Conservation (phyloP, 2,113 vertebrate genomes). For the Daphoenositta chrysoptera region DNA sequence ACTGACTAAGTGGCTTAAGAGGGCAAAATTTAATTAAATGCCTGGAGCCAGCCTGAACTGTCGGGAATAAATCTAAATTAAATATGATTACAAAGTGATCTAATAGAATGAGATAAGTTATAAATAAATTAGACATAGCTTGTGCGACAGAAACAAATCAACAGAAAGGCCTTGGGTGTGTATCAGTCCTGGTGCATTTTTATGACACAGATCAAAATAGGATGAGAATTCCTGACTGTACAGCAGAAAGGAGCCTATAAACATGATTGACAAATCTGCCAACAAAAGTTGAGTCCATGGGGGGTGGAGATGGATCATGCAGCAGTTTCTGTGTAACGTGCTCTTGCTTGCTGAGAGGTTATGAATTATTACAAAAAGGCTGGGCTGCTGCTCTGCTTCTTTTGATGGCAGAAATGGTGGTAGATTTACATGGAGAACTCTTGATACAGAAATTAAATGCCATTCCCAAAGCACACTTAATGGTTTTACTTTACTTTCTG, state of each 20-base stretch:
- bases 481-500: not conserved
- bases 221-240: conserved; percentile 33
- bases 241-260: conserved; percentile 11
- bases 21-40: conserved; percentile 68
- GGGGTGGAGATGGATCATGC: not conserved
- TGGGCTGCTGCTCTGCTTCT: not conserved
- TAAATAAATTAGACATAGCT: conserved; percentile 50
- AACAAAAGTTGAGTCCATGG: conserved; percentile 21
- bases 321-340: not conserved
- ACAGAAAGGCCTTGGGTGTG: conserved; percentile 34
- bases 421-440: not conserved
- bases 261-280: conserved; percentile 59
- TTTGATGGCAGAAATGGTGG: not conserved
- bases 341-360: not conserved
- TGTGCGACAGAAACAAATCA: conserved; percentile 32
- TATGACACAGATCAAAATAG: conserved; percentile 50
- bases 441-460: not conserved
- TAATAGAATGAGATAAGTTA: conserved; percentile 66
- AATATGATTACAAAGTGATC: conserved; percentile 65
- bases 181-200: conserved; percentile 32
- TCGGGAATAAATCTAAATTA: conserved; percentile 73
- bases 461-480: not conserved
- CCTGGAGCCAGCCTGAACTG: conserved; percentile 58
- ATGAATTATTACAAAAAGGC: conserved; percentile 18
- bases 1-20: conserved; percentile 66